A percentile compares a stretch with the other conserved stretches of the same genome.
Evolutionary conservation across 2,797 vertebrate genomes (phyloP).

Genomic region (Perdix hodgsoniae): DNA sequence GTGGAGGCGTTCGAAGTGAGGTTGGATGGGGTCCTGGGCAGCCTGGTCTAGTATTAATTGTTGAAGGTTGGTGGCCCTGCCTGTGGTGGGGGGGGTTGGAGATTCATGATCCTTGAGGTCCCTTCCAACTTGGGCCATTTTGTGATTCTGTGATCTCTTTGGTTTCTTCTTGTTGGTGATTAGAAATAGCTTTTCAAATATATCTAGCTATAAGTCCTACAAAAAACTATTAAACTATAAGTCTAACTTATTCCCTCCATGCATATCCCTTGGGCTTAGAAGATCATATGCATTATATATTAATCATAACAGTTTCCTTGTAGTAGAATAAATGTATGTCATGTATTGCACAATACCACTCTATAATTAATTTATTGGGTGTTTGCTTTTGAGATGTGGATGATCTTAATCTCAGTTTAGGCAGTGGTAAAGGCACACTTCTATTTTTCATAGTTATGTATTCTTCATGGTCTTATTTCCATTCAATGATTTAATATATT

Average conservation of each 20-base stretch:
- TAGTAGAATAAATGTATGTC: background rate
- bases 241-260: background rate
- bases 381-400: background rate
- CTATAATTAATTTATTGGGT: background rate
- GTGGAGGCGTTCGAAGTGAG: too few species aligned
- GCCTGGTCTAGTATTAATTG: too few species aligned
- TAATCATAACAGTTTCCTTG: background rate
- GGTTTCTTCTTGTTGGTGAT: background rate
- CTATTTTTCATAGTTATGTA: background rate
- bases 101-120: too few species aligned
- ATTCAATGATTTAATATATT: background rate
- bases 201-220: background rate
- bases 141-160: background rate
- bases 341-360: background rate
- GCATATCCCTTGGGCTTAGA: background rate
- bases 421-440: background rate
- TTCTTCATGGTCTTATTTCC: background rate
- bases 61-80: too few species aligned
- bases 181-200: background rate
- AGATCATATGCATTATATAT: background rate
- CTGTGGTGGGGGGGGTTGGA: too few species aligned
- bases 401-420: background rate
- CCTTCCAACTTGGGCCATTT: too few species aligned
- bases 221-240: background rate
- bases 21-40: too few species aligned